Base-by-base conservation (phyloP, 1,140 invertebrate species). In the Danaus melanippus region DNA sequence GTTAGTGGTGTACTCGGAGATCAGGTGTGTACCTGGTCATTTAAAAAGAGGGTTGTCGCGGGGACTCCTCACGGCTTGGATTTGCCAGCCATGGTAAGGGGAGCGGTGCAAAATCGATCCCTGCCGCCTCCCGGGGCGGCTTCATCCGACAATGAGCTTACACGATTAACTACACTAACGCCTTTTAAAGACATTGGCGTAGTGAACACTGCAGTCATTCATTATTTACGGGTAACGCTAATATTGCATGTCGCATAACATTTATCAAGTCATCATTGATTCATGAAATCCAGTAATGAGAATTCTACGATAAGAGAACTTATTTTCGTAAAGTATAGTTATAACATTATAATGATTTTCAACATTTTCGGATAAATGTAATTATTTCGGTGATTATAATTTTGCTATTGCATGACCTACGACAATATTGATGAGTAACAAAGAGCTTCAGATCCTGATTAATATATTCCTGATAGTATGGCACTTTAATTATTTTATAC, bases 41-140 rank as follows among this genome's bases (percentile, higher is more conserved):
- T 58, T 55, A 32, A 56, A 60, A 69, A 65, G 52, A 64, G 62
- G 50, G 68, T 54, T 60, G 58, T 66, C 68, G 65, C 60, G 60
- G 67, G 64, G 66, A 66, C 69, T 64, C 64, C 66, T 32, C 21
- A 32, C 21, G 21, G 67, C 69, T 67, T 50, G 41, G 53, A 50
- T 58, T 45, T 56, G 55, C 61, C 51, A 58, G 65, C 60, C 60
- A 63, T 63, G 58, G 69, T 59, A 62, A 73, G 69, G 66, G 72
- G 65, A 67, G 79, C 74, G 84, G 81, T 86, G 84, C 84, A 86
- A 86, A 84, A 86, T 86, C 84, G 84, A 86, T 85, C 79, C 69
- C 60, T 62, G 68, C 69, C 61, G 67, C 57, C 58, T 58, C 61
- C 53, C 62, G 55, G 54, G 67, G 60, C 52, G 62, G 60, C 62